Evolutionary conservation across 2,888 invertebrate species (phyloP), one percentile per base, ranked within the genome.

Genomic region (Lepeophtheirus nordmannii): DNA sequence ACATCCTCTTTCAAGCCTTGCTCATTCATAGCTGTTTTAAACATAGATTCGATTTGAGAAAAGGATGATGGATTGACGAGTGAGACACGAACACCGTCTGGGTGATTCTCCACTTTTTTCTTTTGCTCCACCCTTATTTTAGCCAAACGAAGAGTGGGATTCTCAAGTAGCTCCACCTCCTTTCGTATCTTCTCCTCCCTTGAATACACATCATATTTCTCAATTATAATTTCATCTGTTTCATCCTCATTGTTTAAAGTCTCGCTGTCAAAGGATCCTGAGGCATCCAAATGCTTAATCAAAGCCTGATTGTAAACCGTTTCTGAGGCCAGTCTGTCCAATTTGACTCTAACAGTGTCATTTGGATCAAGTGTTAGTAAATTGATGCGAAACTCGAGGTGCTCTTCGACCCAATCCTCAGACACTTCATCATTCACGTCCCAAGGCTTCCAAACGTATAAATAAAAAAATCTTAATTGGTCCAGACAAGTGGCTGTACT

Each of bases 321-420:
- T 17, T 46, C 5, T 46, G 53, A 14, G 17, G 53, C 53, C 1
- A 46, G 53, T 46, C 53, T 14, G 8, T 46, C 17, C 8, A 46
- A 17, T 46, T 8, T 46, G 53, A 46, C 17, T 14, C 17, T 46
- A 5, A 17, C 17, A 8, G 53, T 14, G 8, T 46, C 53, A 14
- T 14, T 5, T 14, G 53, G 53, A n/a, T 14, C 14, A 46, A 46
- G 53, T 14, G 53, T 46, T 3, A 46, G 53, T 14, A 46, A 17
- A 17, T 46, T 46, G 53, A 46, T 46, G 14, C 53, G 53, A 17
- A 46, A 17, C 53, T 46, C 53, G 53, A 46, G 53, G 53, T 46
- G 53, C 8, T 46, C 53, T 14, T 46, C 53, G 3, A 46, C 53
- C 53, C 53, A 46, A 17, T 46, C 53, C 17, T 46, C 53, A 17